A percentile compares a stretch with the other conserved stretches of the same genome.
Conservation (phyloP, 2,797 vertebrate genomes). For the Melopsittacus undulatus region DNA sequence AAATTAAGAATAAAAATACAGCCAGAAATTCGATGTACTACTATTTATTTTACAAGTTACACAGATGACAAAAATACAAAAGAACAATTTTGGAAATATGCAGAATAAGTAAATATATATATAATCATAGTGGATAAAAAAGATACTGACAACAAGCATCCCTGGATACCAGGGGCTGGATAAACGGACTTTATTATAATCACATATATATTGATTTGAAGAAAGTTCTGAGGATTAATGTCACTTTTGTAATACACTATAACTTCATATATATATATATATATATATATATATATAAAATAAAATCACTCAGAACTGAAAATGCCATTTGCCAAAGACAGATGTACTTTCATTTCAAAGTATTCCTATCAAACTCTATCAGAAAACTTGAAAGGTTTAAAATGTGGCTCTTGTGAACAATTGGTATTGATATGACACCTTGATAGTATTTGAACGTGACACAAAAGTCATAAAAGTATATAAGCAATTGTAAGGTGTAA, state of each 20-base stretch:
- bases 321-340: conserved; percentile 61
- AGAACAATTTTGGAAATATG: conserved; percentile 7
- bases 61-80: conserved; percentile 26
- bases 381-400: conserved; percentile 71
- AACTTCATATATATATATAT: conserved; percentile 30
- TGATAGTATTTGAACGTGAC: conserved; percentile 64
- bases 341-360: conserved; percentile 67
- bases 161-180: neutral
- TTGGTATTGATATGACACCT: conserved; percentile 71
- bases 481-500: conserved; percentile 68
- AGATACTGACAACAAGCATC: conserved; percentile 8
- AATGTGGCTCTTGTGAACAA: conserved; percentile 71
- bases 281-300: neutral
- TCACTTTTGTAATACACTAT: conserved; percentile 21
- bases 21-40: neutral
- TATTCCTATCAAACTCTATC: conserved; percentile 66
- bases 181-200: conserved; percentile 36
- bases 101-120: neutral
- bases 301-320: neutral
- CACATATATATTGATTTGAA: conserved; percentile 37
- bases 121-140: neutral
- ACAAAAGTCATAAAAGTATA: conserved; percentile 71
- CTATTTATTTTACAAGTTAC: neutral
- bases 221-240: conserved; percentile 65
- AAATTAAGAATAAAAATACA: conserved; percentile 33